Conservation (phyloP, 1,140 invertebrate genomes). For the Orchesella cincta region DNA sequence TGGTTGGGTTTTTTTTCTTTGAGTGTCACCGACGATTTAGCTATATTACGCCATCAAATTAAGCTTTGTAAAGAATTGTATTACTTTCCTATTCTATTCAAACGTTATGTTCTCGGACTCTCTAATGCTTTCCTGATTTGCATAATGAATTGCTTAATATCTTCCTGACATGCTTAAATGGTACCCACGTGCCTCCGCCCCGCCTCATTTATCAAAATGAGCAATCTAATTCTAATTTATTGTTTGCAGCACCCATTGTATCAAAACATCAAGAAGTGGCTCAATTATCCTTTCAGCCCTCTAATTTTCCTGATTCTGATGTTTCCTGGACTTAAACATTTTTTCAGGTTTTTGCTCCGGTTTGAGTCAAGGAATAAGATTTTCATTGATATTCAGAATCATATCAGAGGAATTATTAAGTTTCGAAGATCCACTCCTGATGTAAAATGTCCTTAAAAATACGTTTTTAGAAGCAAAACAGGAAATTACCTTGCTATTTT, state of each 20-base stretch:
- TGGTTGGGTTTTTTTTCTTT: no score
- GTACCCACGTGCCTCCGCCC: no score
- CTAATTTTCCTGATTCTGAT: constrained; percentile 48
- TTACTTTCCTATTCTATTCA: no score
- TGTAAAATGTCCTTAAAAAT: not conserved
- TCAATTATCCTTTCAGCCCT: constrained; percentile 45
- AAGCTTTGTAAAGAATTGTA: no score
- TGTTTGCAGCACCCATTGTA: constrained; percentile 45
- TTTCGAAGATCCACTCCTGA: constrained; percentile 2
- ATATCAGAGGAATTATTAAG: constrained; percentile 43
- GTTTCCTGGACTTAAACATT: constrained; percentile 46
- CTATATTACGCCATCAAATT: no score
- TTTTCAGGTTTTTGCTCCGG: constrained; percentile 45
- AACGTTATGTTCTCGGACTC: no score
- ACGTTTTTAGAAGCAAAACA: not conserved
- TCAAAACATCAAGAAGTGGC: constrained; percentile 44
- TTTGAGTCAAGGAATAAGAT: constrained; percentile 46
- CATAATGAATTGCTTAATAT: no score
- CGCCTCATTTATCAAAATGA: no score
- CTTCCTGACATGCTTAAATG: no score
- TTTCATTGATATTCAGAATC: constrained; percentile 44
- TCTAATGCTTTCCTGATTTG: no score
- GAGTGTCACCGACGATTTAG: no score
- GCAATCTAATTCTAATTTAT: no score
- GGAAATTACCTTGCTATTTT: not conserved